phyloP scores from a whole-genome alignment of 2,797 vertebrate species.

The Neomorphus geoffroyi region DNA sequence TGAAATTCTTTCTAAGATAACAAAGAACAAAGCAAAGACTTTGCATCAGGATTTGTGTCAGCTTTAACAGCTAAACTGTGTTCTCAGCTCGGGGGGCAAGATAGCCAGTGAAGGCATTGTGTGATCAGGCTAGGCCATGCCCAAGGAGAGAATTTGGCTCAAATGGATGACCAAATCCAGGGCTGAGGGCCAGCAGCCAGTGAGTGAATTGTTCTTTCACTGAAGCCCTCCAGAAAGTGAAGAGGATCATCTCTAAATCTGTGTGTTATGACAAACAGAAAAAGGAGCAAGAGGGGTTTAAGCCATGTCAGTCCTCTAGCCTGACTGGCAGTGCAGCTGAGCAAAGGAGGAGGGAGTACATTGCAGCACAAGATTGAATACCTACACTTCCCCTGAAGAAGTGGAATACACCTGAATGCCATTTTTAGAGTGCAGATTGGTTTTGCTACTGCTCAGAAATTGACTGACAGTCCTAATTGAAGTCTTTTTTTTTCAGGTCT shows the following conservation, averaged over 20 bases:
- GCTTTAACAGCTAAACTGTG: slow-evolving; percentile 38
- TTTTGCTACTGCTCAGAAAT: not conserved
- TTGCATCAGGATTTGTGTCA: slow-evolving; percentile 21
- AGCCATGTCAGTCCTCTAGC: not conserved
- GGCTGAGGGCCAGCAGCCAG: not conserved
- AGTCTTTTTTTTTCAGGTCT: not conserved
- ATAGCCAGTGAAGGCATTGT: not conserved
- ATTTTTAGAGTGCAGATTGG: not conserved
- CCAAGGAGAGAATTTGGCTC: not conserved
- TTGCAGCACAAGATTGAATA: not conserved
- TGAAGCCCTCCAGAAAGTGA: not conserved
- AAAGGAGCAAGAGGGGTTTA: not conserved
- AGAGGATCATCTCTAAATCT: not conserved
- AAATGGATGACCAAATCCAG: not conserved
- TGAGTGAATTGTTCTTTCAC: not conserved
- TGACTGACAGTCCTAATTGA: not conserved
- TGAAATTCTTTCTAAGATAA: slow-evolving; percentile 38
- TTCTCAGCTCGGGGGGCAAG: not conserved
- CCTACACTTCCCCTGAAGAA: not conserved
- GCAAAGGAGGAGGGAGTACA: not conserved
- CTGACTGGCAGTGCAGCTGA: not conserved
- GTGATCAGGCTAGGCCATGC: not conserved
- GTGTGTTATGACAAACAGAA: not conserved
- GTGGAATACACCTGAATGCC: not conserved
- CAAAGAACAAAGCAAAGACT: slow-evolving; percentile 33